phyloP scores from a whole-genome alignment of 2,888 invertebrate species.

The Camptogramma bilineatum region DNA sequence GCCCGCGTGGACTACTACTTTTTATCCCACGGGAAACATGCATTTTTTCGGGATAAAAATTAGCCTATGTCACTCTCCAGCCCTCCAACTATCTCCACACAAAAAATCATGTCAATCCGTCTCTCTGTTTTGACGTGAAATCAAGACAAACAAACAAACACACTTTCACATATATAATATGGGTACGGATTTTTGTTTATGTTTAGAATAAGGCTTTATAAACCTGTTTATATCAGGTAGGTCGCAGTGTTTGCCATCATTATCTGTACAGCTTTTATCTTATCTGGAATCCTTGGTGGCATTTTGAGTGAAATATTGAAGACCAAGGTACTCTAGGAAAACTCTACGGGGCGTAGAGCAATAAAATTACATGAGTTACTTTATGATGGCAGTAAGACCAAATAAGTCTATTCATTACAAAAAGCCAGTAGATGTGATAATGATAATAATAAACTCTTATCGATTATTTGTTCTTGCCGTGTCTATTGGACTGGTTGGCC shows the following conservation, averaged over 20 bases:
- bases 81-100: too few species aligned
- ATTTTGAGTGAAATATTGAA: conserved; percentile 56
- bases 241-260: conserved; percentile 50
- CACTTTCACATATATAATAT: too few species aligned
- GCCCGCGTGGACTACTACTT: too few species aligned
- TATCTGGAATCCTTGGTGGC: conserved; percentile 62
- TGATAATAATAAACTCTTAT: background rate
- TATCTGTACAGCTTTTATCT: conserved; percentile 61
- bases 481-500: background rate
- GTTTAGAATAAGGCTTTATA: conserved; percentile 51
- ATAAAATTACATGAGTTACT: conserved; percentile 34
- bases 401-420: background rate
- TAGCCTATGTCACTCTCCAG: too few species aligned
- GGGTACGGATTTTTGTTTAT: conserved; percentile 12
- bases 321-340: conserved; percentile 41
- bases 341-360: conserved; percentile 17
- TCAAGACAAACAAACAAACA: too few species aligned
- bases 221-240: conserved; percentile 49
- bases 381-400: conserved; percentile 25
- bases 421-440: background rate
- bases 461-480: background rate
- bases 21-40: too few species aligned
- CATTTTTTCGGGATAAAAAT: too few species aligned
- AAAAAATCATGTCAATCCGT: too few species aligned
- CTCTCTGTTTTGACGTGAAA: too few species aligned